A percentile compares a stretch with the other conserved stretches of the same genome.
Conservation (phyloP, 23 tunicate genomes). For the Halocynthia aurantium region DNA sequence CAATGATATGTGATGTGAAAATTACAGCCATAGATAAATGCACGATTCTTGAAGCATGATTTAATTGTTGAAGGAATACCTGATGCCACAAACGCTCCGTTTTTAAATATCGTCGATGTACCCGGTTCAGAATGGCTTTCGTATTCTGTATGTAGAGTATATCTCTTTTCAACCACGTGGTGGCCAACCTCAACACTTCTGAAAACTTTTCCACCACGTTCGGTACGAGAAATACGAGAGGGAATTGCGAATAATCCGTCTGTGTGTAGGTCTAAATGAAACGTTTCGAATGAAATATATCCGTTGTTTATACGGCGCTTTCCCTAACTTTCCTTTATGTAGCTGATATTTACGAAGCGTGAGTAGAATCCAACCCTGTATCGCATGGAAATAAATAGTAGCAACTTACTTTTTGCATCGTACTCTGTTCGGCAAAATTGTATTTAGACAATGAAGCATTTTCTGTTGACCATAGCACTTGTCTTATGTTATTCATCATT, state of each 20-base stretch:
- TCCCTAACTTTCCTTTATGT: neutral
- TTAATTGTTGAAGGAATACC: slow-evolving; percentile 18
- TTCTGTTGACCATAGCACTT: slow-evolving; percentile 55
- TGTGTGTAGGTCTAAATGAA: no score
- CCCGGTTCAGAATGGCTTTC: slow-evolving; percentile 52
- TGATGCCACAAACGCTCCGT: slow-evolving; percentile 77
- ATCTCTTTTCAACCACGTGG: slow-evolving; percentile 74
- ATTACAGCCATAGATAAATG: neutral
- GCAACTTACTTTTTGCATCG: slow-evolving; percentile 37
- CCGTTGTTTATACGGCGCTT: no score
- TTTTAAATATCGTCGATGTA: slow-evolving; percentile 64
- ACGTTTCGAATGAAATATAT: no score
- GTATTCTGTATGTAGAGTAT: slow-evolving; percentile 62
- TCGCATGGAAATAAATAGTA: neutral
- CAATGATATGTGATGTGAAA: neutral
- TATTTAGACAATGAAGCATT: slow-evolving; percentile 17
- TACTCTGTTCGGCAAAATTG: slow-evolving; percentile 19
- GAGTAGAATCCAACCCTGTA: neutral
- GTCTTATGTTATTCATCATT: slow-evolving; percentile 45
- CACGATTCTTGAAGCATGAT: neutral
- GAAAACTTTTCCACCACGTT: slow-evolving; percentile 52
- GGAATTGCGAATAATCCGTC: slow-evolving; percentile 40
- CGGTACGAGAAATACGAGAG: slow-evolving; percentile 53
- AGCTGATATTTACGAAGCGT: no score
- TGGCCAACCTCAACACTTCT: slow-evolving; percentile 37